Percentiles rank a stretch among this genome's conserved stretches.
Evolutionary conservation across 1,140 invertebrate genomes (phyloP).

Genomic region (Orussus abietinus): DNA sequence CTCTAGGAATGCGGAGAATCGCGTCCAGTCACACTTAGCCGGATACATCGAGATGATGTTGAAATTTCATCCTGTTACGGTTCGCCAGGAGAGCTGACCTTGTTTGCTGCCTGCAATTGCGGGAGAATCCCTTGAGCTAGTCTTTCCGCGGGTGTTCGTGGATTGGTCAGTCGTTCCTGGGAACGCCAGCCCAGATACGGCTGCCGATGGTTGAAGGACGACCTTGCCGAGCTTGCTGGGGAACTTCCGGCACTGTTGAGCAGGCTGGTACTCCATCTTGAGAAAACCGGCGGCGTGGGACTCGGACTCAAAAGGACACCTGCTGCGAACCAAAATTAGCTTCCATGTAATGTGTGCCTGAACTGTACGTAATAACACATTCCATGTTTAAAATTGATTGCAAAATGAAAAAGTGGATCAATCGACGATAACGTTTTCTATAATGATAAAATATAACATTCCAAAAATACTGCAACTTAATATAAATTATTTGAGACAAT

Average conservation of each 20-base stretch:
- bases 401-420: no score
- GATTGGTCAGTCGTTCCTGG: constrained; percentile 73
- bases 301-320: constrained; percentile 51
- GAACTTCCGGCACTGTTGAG: constrained; percentile 72
- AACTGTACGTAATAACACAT: constrained; percentile 2
- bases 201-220: constrained; percentile 63
- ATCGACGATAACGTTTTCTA: no score
- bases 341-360: constrained; percentile 7
- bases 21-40: no score
- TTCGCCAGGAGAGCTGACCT: no score
- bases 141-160: constrained; percentile 79
- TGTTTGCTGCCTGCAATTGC: constrained; percentile 48
- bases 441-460: no score
- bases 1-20: background rate
- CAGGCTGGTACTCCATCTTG: constrained; percentile 81
- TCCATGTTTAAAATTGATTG: constrained; percentile 1
- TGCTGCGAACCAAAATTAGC: constrained; percentile 7
- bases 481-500: no score
- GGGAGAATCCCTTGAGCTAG: constrained; percentile 55
- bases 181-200: constrained; percentile 88
- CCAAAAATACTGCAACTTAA: no score
- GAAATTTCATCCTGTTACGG: no score
- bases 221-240: constrained; percentile 61
- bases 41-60: no score
- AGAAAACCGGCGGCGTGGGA: constrained; percentile 59